Evolutionary conservation across 2,888 invertebrate genomes (phyloP), one percentile per base, ranked within the genome.

Genomic region (Lomographa bimaculata): DNA sequence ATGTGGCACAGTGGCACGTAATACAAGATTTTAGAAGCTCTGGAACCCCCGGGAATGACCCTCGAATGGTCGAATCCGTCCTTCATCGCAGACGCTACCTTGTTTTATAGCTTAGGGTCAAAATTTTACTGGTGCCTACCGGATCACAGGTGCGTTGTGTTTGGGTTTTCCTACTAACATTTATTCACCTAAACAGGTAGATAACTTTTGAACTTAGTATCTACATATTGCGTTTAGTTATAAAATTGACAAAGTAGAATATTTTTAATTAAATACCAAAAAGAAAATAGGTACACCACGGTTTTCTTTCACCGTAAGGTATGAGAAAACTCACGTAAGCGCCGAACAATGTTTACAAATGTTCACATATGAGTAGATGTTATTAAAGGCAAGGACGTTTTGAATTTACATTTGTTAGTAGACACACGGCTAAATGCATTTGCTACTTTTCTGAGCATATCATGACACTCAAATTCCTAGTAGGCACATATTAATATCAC

Each of bases 1-100:
- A 69, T 77, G 76, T 73, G 72, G 71, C 71, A 73, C 72, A 74
- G 72, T 73, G 71, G 71, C 71, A 74, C 72, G 76, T 80, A 73
- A 75, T 71, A 71, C 67, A 65, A 69, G 73, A 72, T 74, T 75
- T 76, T 71, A 75, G 73, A 64, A 62, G 69, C 67, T 48, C 59
- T 50, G 46, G 44, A 62, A 64, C 78, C 70, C 66, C 46, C 38
- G 75, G 74, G 77, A 76, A 69, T 66, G 71, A 71, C 71, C 74
- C 72, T 64, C 64, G 68, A 71, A 72, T 67, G 69, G 70, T 71
- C 70, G 67, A 67, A 69, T 72, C 65, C 67, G 72, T 70, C 79
- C 78, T 74, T 73, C 78, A 78, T 78, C 78, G 76, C 70, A 64
- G 70, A 51, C 63, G 50, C 57, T 58, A 60, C 54, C 62, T 65